Percentiles rank a stretch among this genome's conserved stretches.
Evolutionary conservation across 2,797 vertebrate genomes (phyloP).

Genomic region (Austrolebias charrua): DNA sequence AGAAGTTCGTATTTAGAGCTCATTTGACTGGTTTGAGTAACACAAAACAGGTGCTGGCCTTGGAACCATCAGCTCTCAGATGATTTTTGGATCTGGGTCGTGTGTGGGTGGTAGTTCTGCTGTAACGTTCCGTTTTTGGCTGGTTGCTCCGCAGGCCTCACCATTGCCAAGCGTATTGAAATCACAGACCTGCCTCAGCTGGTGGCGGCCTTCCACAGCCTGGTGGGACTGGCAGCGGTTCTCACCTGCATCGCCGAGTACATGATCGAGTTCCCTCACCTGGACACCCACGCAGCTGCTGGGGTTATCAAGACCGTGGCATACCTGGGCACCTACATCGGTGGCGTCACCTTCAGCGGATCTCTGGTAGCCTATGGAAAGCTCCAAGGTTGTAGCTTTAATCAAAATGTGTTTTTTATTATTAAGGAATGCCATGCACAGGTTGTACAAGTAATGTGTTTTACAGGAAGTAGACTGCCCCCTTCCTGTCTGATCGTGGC

Average conservation of each 20-base stretch:
- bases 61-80: constrained; percentile 9
- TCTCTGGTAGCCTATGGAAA: constrained; percentile 79
- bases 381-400: constrained; percentile 69
- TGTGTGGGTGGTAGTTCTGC: constrained; percentile 29
- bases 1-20: constrained; percentile 24
- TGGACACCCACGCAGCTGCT: constrained; percentile 75
- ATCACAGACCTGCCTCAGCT: constrained; percentile 83
- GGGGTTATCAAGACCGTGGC: constrained; percentile 76
- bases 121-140: background rate
- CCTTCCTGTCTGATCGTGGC: constrained; percentile 24
- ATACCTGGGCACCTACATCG: constrained; percentile 80
- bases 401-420: background rate
- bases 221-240: constrained; percentile 80
- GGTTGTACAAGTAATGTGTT: too few relatives aligned
- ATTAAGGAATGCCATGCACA: too few relatives aligned
- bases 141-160: constrained; percentile 72
- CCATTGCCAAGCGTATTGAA: constrained; percentile 84
- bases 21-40: constrained; percentile 53
- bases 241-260: constrained; percentile 75
- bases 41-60: constrained; percentile 53
- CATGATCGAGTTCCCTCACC: constrained; percentile 80
- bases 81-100: constrained; percentile 16
- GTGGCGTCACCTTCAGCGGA: constrained; percentile 81
- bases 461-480: background rate
- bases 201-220: constrained; percentile 85